phyloP scores from a whole-genome alignment of 2,113 vertebrate species.

The Uria aalge region DNA sequence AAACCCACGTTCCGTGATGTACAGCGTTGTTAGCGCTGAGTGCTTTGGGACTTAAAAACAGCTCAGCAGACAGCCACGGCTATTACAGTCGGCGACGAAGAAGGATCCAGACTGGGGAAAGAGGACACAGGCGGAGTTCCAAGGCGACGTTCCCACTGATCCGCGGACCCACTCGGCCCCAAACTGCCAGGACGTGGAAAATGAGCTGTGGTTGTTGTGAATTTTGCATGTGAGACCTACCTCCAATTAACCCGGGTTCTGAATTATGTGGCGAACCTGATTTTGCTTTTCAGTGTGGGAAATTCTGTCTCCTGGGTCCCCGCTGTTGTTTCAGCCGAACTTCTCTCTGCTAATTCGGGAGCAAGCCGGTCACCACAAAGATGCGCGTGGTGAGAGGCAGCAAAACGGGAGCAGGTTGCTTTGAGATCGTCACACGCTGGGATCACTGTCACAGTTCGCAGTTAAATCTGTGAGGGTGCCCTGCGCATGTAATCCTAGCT shows the following conservation, averaged over 20 bases:
- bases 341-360: neutral
- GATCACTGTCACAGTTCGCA: neutral
- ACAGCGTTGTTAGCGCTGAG: neutral
- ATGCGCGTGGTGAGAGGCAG: accelerated
- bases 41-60: neutral
- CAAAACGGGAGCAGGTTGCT: neutral
- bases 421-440: neutral
- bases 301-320: neutral
- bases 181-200: neutral
- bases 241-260: neutral
- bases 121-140: accelerated
- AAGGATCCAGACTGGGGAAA: neutral
- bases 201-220: no score
- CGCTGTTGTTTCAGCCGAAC: neutral
- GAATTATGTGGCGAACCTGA: neutral
- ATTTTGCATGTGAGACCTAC: neutral
- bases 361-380: neutral
- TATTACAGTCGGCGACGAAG: accelerated
- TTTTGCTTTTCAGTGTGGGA: neutral
- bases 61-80: neutral
- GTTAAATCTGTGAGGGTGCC: neutral
- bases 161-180: accelerated
- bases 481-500: neutral
- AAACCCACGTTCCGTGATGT: neutral
- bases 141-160: neutral